Percentiles rank a stretch among this genome's conserved stretches.
These are phyloP conservation scores for Pitangus sulphuratus DNA, from an alignment of 2,797 vertebrate species.

Conservation along the genomic window DNA sequence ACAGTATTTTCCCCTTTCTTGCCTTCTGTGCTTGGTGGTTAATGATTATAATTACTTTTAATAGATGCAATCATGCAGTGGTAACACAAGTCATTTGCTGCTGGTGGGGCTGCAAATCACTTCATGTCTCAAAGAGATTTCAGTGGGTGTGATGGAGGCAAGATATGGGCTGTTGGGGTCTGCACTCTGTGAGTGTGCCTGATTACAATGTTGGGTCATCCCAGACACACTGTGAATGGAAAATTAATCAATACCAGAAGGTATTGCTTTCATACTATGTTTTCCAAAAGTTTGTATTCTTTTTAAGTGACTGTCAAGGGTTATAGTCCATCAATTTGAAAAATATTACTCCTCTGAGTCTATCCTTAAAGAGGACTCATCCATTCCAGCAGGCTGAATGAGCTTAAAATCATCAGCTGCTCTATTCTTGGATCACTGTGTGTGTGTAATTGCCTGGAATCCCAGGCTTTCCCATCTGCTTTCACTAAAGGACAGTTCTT, in stretches of 20 bases:
- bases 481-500: conserved; percentile 1
- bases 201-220: neutral
- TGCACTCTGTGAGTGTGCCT: neutral
- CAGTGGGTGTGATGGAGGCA: neutral
- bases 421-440: neutral
- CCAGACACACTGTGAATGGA: neutral
- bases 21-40: neutral
- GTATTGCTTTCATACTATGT: neutral
- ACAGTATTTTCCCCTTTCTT: neutral
- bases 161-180: neutral
- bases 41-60: neutral
- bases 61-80: neutral
- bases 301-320: neutral
- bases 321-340: neutral
- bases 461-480: conserved; percentile 49
- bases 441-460: conserved; percentile 31
- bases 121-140: neutral
- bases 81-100: neutral
- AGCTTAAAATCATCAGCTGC: neutral
- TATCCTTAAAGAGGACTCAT: neutral
- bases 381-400: neutral
- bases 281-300: neutral
- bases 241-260: neutral
- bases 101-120: neutral
- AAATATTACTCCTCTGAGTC: neutral